A percentile compares a stretch with the other conserved stretches of the same genome.
Evolutionary conservation across 2,888 invertebrate species (phyloP).

Genomic region (Creontiades dilutus): DNA sequence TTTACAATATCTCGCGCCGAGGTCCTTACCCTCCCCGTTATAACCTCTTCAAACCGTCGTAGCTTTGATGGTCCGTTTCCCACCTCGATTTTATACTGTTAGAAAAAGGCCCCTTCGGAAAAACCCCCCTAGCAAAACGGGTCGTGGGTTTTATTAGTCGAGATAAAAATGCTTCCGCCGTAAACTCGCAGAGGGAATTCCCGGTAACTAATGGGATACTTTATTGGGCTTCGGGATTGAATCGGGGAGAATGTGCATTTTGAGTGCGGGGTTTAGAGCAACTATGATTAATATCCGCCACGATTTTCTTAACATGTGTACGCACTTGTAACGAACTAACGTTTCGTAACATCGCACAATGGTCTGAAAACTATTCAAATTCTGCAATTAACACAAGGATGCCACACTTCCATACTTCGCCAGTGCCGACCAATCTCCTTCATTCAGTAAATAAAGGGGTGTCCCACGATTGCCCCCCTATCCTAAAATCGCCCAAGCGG

Average conservation of each 20-base stretch:
- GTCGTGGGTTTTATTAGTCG: conserved; percentile 9
- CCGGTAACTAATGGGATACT: conserved; percentile 5
- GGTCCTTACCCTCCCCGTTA: conserved; percentile 2
- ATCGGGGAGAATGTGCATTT: neutral
- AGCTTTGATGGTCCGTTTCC: conserved; percentile 25
- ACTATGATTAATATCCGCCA: neutral
- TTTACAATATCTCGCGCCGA: conserved; percentile 13
- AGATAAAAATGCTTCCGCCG: neutral
- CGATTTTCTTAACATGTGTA: no score
- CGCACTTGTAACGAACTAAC: no score
- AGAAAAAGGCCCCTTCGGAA: neutral
- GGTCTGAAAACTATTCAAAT: no score
- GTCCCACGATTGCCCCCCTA: no score
- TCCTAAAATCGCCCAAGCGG: no score
- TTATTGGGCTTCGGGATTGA: conserved; percentile 5
- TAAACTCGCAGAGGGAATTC: neutral
- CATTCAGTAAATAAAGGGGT: no score
- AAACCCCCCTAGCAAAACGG: conserved; percentile 2
- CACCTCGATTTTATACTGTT: neutral
- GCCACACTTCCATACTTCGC: no score
- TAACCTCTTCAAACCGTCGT: neutral
- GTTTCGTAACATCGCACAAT: no score
- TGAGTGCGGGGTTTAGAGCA: neutral
- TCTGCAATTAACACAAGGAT: no score
- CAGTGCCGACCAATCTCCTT: no score